Base-by-base conservation (phyloP, 2,113 vertebrate genomes). In the Theristicus caerulescens region DNA sequence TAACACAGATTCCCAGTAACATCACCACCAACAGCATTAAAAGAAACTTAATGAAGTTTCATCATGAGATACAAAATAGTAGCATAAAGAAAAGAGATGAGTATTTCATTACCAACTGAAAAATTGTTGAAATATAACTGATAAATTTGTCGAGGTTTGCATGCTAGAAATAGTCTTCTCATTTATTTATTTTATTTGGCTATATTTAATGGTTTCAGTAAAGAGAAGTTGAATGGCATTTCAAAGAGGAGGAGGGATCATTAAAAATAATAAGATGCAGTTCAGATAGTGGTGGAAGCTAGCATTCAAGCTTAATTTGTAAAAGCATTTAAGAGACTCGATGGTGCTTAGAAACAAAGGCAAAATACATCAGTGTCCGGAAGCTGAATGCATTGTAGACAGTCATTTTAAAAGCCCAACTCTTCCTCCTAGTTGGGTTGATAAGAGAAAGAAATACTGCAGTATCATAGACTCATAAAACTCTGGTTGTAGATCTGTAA, bases 171-270 rank as follows among this genome's bases (percentile, higher is more conserved):
- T 13, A 77, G 31, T 84, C 29, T 66, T 74, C 42, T 93, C 16
- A 52, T 88, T 91, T 89, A 83, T 89, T 83, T 90, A 86, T 80
- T 92, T 94, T 67, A 59, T 78, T 86, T 93, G 78, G 90, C 31
- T 94, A 4, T 71, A 70, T 81, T 94, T 93, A 88, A 95, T 62
- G 17, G 67, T 62, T 86, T 47, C 67, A 61, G 24, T 49, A 86
- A 88, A 93, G 77, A 79, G 70, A 74, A 65, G 44, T 31, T 93
- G 86, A 96, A 66, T 95, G 96, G 70, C 87, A 93, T 94, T 96
- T 95, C 96, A 93, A 95, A 96, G 67, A 91, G 34, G 19, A 94
- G 73, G 27, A 91, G 8, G 49, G 38, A 88, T 91, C 81, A 76
- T 91, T 87, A 90, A 87, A 67, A 93, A 93, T 84, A 93, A 72